Conservation (phyloP, 2,797 vertebrate genomes). For the Pseudochirops corinnae region DNA sequence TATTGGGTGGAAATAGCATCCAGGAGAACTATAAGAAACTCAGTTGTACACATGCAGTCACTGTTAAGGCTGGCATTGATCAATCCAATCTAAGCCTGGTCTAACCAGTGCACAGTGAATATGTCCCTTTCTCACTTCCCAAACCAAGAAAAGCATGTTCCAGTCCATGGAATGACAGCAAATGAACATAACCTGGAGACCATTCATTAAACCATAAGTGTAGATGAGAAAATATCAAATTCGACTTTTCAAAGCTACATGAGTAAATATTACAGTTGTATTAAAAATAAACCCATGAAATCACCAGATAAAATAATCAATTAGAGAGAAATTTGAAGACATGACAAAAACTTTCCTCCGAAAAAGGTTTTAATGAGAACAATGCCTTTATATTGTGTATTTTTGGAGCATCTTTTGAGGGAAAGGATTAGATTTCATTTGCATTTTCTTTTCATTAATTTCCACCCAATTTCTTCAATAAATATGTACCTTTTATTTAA, state of each 20-base stretch:
- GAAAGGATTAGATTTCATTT: conserved; percentile 12
- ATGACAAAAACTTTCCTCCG: not conserved
- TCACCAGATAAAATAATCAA: not conserved
- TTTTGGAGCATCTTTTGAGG: not conserved
- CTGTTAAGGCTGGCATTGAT: too few species aligned
- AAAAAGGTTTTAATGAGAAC: not conserved
- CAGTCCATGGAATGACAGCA: too few species aligned
- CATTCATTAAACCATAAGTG: not conserved
- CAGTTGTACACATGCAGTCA: too few species aligned
- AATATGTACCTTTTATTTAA: conserved; percentile 35
- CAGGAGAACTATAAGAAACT: too few species aligned
- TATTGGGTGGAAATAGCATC: too few species aligned
- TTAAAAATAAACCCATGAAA: not conserved
- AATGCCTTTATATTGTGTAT: not conserved
- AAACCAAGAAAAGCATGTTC: too few species aligned
- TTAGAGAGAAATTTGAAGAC: not conserved
- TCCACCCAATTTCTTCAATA: conserved; percentile 46
- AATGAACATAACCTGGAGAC: not conserved
- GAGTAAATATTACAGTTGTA: not conserved
- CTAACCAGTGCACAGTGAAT: too few species aligned
- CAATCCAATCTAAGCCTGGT: too few species aligned
- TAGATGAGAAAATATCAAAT: not conserved
- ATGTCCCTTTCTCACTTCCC: too few species aligned
- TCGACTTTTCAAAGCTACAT: not conserved
- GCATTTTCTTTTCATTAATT: not conserved